Percentiles rank a stretch among this genome's conserved stretches.
Evolutionary conservation across 1,140 invertebrate genomes (phyloP).

Genomic region (Macrocentrus cingulum): DNA sequence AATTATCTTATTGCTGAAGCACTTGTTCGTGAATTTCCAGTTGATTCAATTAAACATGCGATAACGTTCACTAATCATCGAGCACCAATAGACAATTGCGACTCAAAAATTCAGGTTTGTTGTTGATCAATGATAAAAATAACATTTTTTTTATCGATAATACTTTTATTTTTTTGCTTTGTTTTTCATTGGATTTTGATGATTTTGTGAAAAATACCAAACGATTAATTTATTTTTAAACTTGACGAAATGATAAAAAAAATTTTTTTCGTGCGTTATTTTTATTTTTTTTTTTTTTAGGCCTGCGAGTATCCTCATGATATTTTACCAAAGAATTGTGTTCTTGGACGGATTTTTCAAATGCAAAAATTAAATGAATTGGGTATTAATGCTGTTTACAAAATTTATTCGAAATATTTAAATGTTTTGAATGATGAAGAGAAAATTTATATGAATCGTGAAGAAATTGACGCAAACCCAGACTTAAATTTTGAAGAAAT

Average conservation of each 20-base stretch:
- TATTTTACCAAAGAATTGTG: slow-evolving; percentile 38
- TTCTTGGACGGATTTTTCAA: slow-evolving; percentile 47
- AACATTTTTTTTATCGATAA: too few relatives aligned
- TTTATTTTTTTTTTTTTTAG: slow-evolving; percentile 28
- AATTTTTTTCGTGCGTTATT: too few relatives aligned
- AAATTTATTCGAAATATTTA: slow-evolving; percentile 40
- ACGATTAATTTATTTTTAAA: too few relatives aligned
- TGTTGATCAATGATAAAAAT: too few relatives aligned
- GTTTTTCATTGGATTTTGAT: too few relatives aligned
- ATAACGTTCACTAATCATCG: slow-evolving; percentile 11
- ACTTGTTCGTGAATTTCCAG: slow-evolving; percentile 33
- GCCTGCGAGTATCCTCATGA: slow-evolving; percentile 38
- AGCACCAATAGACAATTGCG: too few relatives aligned
- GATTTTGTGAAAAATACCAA: too few relatives aligned
- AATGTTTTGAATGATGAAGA: slow-evolving; percentile 41
- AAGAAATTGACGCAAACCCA: slow-evolving; percentile 15
- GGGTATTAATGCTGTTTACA: slow-evolving; percentile 40
- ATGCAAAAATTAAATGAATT: slow-evolving; percentile 46
- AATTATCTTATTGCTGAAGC: slow-evolving; percentile 47
- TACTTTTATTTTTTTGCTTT: too few relatives aligned
- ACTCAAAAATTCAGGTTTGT: too few relatives aligned
- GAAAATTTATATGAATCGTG: slow-evolving; percentile 33
- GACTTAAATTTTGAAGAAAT: slow-evolving; percentile 29
- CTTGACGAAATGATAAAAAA: too few relatives aligned
- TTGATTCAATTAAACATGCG: slow-evolving; percentile 21